Evolutionary conservation across 1,140 invertebrate genomes (phyloP).

Genomic region (Bombus polaris): DNA sequence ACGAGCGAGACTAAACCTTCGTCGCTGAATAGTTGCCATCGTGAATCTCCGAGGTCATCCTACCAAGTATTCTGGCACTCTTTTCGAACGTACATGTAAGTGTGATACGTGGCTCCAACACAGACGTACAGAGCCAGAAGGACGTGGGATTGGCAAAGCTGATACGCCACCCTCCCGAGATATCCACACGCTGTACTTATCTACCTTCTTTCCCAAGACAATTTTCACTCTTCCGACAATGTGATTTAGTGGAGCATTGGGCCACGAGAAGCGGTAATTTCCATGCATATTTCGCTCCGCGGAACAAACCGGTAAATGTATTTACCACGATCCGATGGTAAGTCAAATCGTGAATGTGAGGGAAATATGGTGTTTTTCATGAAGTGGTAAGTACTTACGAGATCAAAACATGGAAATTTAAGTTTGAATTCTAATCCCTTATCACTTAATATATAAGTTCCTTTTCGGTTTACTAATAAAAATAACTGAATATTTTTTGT

Average conservation of each 20-base stretch:
- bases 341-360: slow-evolving; percentile 18
- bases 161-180: slow-evolving; percentile 56
- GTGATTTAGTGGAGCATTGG: slow-evolving; percentile 64
- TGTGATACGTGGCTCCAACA: not conserved
- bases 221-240: slow-evolving; percentile 67
- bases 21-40: slow-evolving; percentile 14
- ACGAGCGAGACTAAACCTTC: slow-evolving; percentile 1
- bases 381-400: not conserved
- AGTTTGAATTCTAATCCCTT: not conserved
- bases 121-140: not conserved
- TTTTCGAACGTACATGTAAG: not conserved
- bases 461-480: not conserved
- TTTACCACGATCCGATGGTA: slow-evolving; percentile 37
- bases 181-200: slow-evolving; percentile 45
- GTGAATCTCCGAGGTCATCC: slow-evolving; percentile 41
- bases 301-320: slow-evolving; percentile 35
- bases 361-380: slow-evolving; percentile 15
- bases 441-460: not conserved
- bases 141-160: slow-evolving; percentile 45
- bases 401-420: not conserved
- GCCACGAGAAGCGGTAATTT: slow-evolving; percentile 49
- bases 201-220: slow-evolving; percentile 66
- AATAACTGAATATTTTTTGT: too few relatives aligned
- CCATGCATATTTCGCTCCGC: slow-evolving; percentile 57
- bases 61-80: slow-evolving; percentile 44